Conservation (phyloP, 2,888 invertebrate genomes). For the Rhamphomyia laevipes region DNA sequence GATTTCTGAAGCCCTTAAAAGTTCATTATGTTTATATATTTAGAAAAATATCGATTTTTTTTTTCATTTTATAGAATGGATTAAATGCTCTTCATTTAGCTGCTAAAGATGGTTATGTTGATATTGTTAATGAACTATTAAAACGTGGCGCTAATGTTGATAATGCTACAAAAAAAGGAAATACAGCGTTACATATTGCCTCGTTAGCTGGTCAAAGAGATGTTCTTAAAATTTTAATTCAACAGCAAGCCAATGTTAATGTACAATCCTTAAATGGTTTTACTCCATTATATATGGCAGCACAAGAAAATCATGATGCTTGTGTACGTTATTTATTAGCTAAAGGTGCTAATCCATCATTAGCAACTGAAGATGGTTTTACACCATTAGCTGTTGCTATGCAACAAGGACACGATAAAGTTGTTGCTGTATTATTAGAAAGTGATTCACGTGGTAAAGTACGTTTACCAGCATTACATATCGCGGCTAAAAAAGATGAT, state of each 20-base stretch:
- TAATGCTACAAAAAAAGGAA: constrained; percentile 95
- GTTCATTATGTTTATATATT: no score
- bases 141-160: constrained; percentile 86
- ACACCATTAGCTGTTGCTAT: constrained; percentile 98
- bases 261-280: constrained; percentile 95
- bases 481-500: constrained; percentile 98
- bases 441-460: constrained; percentile 95
- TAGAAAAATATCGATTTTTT: no score
- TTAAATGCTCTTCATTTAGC: constrained; percentile 94
- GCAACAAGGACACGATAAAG: constrained; percentile 96
- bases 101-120: constrained; percentile 93
- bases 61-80: constrained; percentile 64
- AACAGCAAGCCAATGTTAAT: constrained; percentile 87
- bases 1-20: no score
- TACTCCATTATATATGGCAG: constrained; percentile 97
- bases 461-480: constrained; percentile 89
- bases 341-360: constrained; percentile 89
- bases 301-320: constrained; percentile 91
- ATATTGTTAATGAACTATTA: constrained; percentile 83
- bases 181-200: constrained; percentile 94
- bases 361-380: constrained; percentile 89
- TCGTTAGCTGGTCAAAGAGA: constrained; percentile 94
- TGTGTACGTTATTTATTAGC: constrained; percentile 84
- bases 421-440: constrained; percentile 89
- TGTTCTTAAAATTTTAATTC: constrained; percentile 82